Evolutionary conservation across 2,888 invertebrate genomes (phyloP).

Genomic region (Nemoura dubitans): DNA sequence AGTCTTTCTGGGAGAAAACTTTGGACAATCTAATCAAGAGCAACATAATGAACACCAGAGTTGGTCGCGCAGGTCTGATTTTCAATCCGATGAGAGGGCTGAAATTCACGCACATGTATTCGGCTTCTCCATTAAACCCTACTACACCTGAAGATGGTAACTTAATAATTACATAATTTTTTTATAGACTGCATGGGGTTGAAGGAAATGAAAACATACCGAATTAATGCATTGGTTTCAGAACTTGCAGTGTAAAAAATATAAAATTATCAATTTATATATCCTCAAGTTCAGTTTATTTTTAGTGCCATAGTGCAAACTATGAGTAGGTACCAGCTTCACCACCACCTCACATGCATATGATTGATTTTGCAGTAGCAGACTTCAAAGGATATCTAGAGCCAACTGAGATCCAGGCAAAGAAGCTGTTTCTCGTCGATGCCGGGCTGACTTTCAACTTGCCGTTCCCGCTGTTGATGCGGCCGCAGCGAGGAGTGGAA

Average conservation of each 20-base stretch:
- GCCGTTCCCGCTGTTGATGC: constrained; percentile 60
- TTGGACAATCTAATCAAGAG: constrained; percentile 55
- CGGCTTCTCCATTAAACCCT: constrained; percentile 59
- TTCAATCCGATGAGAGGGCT: constrained; percentile 61
- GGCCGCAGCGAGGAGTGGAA: constrained; percentile 61
- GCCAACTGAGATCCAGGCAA: constrained; percentile 58
- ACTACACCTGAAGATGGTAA: constrained; percentile 48
- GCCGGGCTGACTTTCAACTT: constrained; percentile 62
- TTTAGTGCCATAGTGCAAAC: background rate
- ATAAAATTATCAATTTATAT: no score
- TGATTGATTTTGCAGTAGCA: constrained; percentile 52
- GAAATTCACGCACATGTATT: constrained; percentile 57
- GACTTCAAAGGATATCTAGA: constrained; percentile 60
- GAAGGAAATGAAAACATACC: no score
- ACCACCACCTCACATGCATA: no score
- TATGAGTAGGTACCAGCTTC: no score
- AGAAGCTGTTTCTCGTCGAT: constrained; percentile 61
- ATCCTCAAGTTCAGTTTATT: background rate
- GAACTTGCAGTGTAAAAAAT: no score
- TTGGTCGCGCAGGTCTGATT: constrained; percentile 60
- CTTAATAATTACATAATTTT: background rate
- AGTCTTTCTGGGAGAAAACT: constrained; percentile 53
- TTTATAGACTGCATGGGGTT: background rate
- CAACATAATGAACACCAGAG: constrained; percentile 58
- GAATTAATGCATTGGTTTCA: no score